Evolutionary conservation across 2,113 vertebrate genomes (phyloP).

Genomic region (Barnardius zonarius): DNA sequence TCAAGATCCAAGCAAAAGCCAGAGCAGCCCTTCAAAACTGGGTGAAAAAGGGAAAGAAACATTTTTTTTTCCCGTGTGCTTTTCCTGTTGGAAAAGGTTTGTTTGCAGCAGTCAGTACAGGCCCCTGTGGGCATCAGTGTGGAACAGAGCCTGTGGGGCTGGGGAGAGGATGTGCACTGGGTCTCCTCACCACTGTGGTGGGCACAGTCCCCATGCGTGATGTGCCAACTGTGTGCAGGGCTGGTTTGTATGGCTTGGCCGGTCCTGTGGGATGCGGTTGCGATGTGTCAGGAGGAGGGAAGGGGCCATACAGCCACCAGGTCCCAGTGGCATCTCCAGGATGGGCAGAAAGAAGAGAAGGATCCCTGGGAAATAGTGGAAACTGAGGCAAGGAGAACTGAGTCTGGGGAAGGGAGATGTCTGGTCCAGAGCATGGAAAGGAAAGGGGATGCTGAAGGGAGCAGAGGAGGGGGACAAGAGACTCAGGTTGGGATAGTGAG

Average conservation of each 20-base stretch:
- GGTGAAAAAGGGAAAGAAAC: not conserved
- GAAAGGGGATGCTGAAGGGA: not conserved
- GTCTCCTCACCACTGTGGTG: not conserved
- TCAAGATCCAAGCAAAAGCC: not conserved
- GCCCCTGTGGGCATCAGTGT: rapidly evolving
- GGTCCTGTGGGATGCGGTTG: rapidly evolving
- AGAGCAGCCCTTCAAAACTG: not conserved
- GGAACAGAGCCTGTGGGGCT: rapidly evolving
- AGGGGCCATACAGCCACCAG: not conserved
- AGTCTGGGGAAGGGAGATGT: not conserved
- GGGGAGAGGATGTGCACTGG: not conserved
- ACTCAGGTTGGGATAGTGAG: rapidly evolving
- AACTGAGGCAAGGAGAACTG: not conserved
- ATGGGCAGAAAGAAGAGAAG: not conserved
- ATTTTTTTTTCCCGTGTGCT: not conserved
- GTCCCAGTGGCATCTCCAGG: not conserved
- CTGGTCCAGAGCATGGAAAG: not conserved
- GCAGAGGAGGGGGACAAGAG: not conserved
- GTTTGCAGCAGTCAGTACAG: not conserved
- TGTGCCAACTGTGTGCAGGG: rapidly evolving
- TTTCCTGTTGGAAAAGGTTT: not conserved
- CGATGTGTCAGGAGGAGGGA: rapidly evolving
- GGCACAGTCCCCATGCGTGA: not conserved
- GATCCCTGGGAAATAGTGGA: not conserved
- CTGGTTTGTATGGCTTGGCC: not conserved